phyloP scores from a whole-genome alignment of 2,113 vertebrate genomes.

The Trematocara nigrifrons region DNA sequence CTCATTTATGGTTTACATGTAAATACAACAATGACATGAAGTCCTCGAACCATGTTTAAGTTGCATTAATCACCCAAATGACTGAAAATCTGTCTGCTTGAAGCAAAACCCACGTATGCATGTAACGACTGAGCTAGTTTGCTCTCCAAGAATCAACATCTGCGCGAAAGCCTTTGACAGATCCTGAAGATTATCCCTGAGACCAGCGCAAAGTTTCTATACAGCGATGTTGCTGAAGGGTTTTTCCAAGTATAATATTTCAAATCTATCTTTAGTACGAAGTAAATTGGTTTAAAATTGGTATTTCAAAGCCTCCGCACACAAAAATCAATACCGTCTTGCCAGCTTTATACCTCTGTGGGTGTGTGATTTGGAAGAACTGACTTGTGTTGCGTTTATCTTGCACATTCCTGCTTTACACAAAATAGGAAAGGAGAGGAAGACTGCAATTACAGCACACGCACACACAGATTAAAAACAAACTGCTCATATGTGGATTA shows the following conservation, averaged over 20 bases:
- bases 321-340: neutral
- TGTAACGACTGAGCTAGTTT: neutral
- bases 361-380: neutral
- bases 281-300: neutral
- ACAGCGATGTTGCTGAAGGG: neutral
- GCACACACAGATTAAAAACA: constrained; percentile 33
- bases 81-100: neutral
- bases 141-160: neutral
- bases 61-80: neutral
- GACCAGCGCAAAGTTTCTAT: neutral
- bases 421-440: neutral
- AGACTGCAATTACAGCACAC: neutral
- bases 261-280: neutral
- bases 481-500: constrained; percentile 66
- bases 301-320: neutral
- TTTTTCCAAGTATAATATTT: neutral
- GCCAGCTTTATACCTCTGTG: neutral
- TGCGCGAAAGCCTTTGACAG: neutral
- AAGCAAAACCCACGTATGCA: accelerated
- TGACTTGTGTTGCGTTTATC: neutral
- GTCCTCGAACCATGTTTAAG: neutral
- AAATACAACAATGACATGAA: neutral
- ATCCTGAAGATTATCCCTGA: neutral
- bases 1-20: neutral
- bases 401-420: neutral